A percentile compares a stretch with the other conserved stretches of the same genome.
phyloP scores from a whole-genome alignment of 2,888 invertebrate species.

The Andrena flavipes region DNA sequence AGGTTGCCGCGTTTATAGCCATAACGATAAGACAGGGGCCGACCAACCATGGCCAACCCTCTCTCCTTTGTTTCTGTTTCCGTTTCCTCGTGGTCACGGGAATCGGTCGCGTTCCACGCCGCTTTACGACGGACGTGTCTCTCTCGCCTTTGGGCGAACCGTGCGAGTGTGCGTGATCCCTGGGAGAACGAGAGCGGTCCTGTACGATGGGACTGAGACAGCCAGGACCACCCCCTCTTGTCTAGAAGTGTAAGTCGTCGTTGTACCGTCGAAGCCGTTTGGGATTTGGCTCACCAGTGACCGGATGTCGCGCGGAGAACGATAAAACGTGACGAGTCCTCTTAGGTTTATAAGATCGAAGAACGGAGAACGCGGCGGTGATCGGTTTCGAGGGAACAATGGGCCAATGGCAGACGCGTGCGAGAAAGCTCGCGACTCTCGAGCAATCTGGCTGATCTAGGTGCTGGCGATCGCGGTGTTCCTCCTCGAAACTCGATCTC shows the following conservation, averaged over 20 bases:
- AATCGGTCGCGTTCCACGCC: constrained; percentile 24
- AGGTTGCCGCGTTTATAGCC: constrained; percentile 61
- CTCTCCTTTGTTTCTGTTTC: constrained; percentile 42
- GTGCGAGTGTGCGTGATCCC: constrained; percentile 58
- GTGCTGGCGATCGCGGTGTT: not conserved
- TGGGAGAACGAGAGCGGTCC: constrained; percentile 65
- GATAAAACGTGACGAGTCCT: constrained; percentile 65
- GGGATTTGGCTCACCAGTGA: constrained; percentile 47
- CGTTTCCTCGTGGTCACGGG: constrained; percentile 28
- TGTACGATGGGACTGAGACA: constrained; percentile 68
- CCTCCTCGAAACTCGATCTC: constrained; percentile 45
- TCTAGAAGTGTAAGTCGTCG: constrained; percentile 66
- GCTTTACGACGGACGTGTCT: constrained; percentile 39
- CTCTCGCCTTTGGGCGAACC: constrained; percentile 28
- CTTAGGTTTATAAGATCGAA: constrained; percentile 38
- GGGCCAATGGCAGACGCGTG: no score
- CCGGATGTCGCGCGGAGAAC: constrained; percentile 41
- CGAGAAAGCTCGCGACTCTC: no score
- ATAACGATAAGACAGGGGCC: constrained; percentile 46
- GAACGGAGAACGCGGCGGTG: constrained; percentile 15
- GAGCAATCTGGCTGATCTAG: no score
- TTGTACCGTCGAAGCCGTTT: constrained; percentile 53
- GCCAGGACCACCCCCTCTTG: constrained; percentile 71
- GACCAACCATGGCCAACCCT: constrained; percentile 19
- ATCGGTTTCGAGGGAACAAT: constrained; percentile 42